Evolutionary conservation across 2,113 vertebrate genomes (phyloP), one percentile per base, ranked within the genome.

Genomic region (Ceyx margarethae): DNA sequence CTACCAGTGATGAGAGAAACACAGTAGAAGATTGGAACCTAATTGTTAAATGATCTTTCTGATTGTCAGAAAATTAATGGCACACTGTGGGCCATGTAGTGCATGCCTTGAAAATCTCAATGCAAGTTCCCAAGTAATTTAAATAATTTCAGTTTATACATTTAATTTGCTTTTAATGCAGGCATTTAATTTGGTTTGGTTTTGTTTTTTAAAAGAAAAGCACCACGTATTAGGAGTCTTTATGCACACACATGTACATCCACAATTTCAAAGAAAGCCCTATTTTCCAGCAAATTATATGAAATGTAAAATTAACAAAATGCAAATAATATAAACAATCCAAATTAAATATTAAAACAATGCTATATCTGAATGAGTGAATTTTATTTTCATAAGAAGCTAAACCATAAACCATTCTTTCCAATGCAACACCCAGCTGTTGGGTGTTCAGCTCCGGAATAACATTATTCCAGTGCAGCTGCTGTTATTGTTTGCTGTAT

Each of bases 271-370:
- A 95, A 96, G 95, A 95, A 94, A 62, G 69, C 69, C 87, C 86
- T 84, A 77, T 81, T 94, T 94, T 90, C 85, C 14, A 93, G 79
- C 37, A 91, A 96, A 97, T 97, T 96, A 69, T 94, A 93, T 89
- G 88, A 96, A 97, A 96, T 91, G 86, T 85, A 96, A 95, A 96
- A 96, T 94, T 94, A 95, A 96, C 95, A 94, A 95, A 95, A 96
- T 76, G 91, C 90, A 95, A 96, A 94, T 94, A 95, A 85, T 85
- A 94, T 67, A 93, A 94, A 95, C 91, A 80, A 79, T 81, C 87
- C 42, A 71, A 96, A 95, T 93, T 91, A 95, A 96, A 84, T 88
- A 88, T 88, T 69, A 94, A 95, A 93, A 96, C 95, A 93, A 87
- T 90, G 89, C 92, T 85, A 64, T 48, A 76, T 89, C 92, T 94